Conservation (phyloP, 2,797 vertebrate species). For the Loriculus beryllinus region DNA sequence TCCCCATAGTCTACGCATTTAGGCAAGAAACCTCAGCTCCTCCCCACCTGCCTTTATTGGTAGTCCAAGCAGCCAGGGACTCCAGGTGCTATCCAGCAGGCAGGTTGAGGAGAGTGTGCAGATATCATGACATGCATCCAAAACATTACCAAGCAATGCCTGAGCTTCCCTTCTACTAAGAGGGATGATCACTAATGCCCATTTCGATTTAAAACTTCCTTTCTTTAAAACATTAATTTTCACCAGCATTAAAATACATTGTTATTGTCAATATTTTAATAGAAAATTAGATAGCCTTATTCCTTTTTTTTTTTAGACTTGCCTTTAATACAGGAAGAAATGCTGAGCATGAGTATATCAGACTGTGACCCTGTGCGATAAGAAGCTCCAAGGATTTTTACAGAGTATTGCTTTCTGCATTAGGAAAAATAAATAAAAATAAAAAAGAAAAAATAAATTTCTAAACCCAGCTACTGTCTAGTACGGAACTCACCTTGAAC, state of each 20-base stretch:
- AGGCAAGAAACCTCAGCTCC: neutral
- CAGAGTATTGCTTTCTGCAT: neutral
- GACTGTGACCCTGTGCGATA: neutral
- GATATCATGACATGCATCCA: neutral
- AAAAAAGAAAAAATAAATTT: neutral
- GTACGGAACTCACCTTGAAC: slow-evolving; percentile 52
- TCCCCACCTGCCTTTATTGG: neutral
- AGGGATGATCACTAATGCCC: neutral
- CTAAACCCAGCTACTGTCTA: neutral
- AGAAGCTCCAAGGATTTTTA: neutral
- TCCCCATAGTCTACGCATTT: neutral
- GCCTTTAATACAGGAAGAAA: neutral
- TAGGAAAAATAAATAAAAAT: neutral
- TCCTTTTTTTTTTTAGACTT: neutral
- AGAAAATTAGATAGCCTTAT: neutral
- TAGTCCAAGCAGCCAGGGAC: neutral
- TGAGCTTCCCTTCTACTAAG: neutral
- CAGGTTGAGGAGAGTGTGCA: neutral
- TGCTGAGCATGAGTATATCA: neutral
- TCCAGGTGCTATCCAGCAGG: neutral
- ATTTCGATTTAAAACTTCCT: neutral
- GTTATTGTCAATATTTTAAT: neutral
- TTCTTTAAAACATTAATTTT: neutral
- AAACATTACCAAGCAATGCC: neutral
- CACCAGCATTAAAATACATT: neutral